Base-by-base conservation (phyloP, 2,113 vertebrate genomes). In the Zosterops hypoxanthus region DNA sequence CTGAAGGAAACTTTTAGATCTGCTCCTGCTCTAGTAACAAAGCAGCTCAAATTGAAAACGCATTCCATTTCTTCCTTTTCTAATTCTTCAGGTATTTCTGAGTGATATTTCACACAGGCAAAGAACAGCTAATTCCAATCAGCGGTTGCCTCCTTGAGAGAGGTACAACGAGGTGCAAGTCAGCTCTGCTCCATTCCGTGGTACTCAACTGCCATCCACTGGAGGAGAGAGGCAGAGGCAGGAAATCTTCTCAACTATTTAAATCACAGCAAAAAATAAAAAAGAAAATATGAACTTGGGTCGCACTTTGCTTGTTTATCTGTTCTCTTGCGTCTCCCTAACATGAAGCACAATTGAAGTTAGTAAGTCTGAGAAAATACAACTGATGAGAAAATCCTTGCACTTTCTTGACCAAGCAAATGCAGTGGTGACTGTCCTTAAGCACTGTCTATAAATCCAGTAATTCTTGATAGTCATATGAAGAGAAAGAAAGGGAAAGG, bases 131-230 rank as follows among this genome's bases (percentile, higher is more conserved):
- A 94, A 97, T 97, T 96, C 55, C 95, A 95, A 90, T 90, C 96
- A 85, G 59, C 34, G 52, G 39, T 92, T 95, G 82, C 96, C 97
- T 91, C 97, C 94, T 80, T 91, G 66, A 96, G 92, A 86, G 88
- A 14, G 56, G 53, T 71, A 22, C 33, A 70, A 72, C 21, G 21
- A 42, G 16, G 49, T 88, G 73, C 77, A 69, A 55, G 7, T 18
- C 15, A 3, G 46, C 50, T 53, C 33, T 2, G 11, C 41, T 92
- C 86, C 3, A 2, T 97, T 95, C 20, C 92, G 2, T 95, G 98
- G 97, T 96, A 78, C 97, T 83, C 85, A 97, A 95, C 96, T 98
- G 98, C 98, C 98, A 98, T 98, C 98, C 98, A 91, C 97, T 98
- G 98, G 98, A 72, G 26, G 9, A 31, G 14, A 80, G 36, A 52